A percentile compares a stretch with the other conserved stretches of the same genome.
phyloP scores from a whole-genome alignment of 2,888 invertebrate species.

The Diabrotica balteata region DNA sequence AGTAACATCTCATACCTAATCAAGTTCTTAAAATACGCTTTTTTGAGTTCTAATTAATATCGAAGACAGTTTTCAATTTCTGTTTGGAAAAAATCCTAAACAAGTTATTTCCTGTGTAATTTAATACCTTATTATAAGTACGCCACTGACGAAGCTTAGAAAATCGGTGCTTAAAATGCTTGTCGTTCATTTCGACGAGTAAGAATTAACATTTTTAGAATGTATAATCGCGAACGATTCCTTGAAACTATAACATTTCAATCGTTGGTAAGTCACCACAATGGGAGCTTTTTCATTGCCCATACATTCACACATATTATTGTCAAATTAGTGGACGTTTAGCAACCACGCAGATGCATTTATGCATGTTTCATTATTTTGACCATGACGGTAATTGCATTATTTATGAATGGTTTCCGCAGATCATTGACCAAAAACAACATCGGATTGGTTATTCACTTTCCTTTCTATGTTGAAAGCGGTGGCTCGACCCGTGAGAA shows the following conservation, averaged over 20 bases:
- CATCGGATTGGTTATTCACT: neutral
- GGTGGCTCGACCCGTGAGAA: too few relatives aligned
- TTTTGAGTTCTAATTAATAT: too few relatives aligned
- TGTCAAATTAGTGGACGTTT: conserved; percentile 31
- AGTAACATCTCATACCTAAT: too few relatives aligned
- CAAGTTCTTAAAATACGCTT: too few relatives aligned
- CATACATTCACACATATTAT: conserved; percentile 28
- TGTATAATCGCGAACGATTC: conserved; percentile 49
- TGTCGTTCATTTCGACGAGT: conserved; percentile 49
- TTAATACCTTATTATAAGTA: neutral
- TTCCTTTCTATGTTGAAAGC: neutral
- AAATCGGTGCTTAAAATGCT: conserved; percentile 39
- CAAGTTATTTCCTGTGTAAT: too few relatives aligned
- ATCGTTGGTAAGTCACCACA: conserved; percentile 31
- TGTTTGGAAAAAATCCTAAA: too few relatives aligned
- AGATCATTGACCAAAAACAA: conserved; percentile 22
- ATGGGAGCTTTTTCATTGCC: conserved; percentile 30
- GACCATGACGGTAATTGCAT: conserved; percentile 22
- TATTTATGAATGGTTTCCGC: conserved; percentile 21
- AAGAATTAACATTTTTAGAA: conserved; percentile 47
- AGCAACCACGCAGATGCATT: conserved; percentile 25
- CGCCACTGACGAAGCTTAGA: conserved; percentile 21
- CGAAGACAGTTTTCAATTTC: too few relatives aligned
- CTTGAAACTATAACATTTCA: conserved; percentile 40
- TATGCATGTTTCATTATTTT: conserved; percentile 22